Base-by-base conservation (phyloP, 2,797 vertebrate species). In the Zonotrichia albicollis region DNA sequence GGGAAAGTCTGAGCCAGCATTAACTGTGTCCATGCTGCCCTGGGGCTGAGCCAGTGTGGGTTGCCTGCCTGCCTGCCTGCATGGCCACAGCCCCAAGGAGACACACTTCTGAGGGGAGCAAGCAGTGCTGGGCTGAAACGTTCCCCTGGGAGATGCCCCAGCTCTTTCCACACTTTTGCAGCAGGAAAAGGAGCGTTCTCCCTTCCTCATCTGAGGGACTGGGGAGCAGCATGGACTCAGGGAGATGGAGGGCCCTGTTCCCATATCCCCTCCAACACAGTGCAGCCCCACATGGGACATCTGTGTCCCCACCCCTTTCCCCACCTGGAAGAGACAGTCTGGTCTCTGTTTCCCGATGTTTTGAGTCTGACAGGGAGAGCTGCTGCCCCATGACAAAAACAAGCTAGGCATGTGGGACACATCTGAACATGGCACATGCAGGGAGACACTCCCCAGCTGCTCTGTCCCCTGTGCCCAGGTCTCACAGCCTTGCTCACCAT, bases 351-450 rank as follows among this genome's bases (percentile, higher is more conserved):
- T 58, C 55, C 38, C 43, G 17, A 0, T 27, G 45, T 22, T 65
- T 84, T 65, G 26, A 75, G 21, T 34, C 61, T 22, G 62, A 36
- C 0, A 0, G 67, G 67, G 19, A 87, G 27, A 91, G 26, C 29
- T 78, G 74, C 54, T 68, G 62, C 20, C n/a, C 30, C 21, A n/a
- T 3, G 38, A 45, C 45, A 48, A 36, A 84, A 65, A 50, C n/a
- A 65, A 90, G 17, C 25, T 5, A 13, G n/a, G 34, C 29, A 40
- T 4, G 26, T 11, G 5, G 78, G 36, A 60, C 29, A 27, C 22
- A 27, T 75, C 58, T 1, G 2, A 57, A 48, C 7, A 16, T 0
- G 0, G 34, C 0, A 0, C 8, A 27, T 16, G 6, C 22, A 54
- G 38, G 30, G 36, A 71, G 74, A 13, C 2, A 6, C 36, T 81